Evolutionary conservation across 2,797 vertebrate genomes (phyloP).

Genomic region (Geotrypetes seraphini): DNA sequence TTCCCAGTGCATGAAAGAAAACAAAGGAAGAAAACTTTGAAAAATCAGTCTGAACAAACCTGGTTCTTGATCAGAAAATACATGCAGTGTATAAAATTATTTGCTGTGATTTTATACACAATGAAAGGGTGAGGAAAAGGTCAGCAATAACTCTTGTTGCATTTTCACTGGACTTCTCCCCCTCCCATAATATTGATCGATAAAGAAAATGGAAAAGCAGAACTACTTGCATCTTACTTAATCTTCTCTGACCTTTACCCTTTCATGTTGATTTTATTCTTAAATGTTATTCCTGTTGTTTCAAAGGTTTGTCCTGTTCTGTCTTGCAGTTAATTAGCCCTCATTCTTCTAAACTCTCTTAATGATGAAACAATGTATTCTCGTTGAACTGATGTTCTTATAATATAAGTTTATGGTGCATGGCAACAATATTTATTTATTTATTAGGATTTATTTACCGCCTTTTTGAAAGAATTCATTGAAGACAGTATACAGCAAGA

Average conservation of each 20-base stretch:
- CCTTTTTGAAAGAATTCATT: too few relatives aligned
- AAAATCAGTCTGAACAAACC: too few relatives aligned
- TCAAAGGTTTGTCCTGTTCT: constrained; percentile 57
- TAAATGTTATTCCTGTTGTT: constrained; percentile 57
- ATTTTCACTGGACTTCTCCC: constrained; percentile 75
- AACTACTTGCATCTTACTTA: constrained; percentile 76
- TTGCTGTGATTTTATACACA: constrained; percentile 65
- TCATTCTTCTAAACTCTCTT: constrained; percentile 41
- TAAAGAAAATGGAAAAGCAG: constrained; percentile 82
- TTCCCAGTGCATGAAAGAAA: too few relatives aligned
- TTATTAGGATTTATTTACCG: too few relatives aligned
- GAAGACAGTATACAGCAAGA: too few relatives aligned
- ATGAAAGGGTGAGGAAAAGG: constrained; percentile 79
- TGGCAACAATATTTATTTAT: constrained; percentile 16
- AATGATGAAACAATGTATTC: constrained; percentile 47
- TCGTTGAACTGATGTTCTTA: constrained; percentile 45
- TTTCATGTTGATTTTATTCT: constrained; percentile 49
- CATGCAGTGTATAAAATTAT: constrained; percentile 63
- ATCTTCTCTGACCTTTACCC: constrained; percentile 82
- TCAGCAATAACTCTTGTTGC: constrained; percentile 79
- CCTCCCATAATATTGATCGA: constrained; percentile 85
- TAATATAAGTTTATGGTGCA: constrained; percentile 1
- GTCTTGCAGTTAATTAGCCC: constrained; percentile 55
- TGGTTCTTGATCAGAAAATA: constrained; percentile 42
- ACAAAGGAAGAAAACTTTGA: too few relatives aligned